Conservation (phyloP, 2,797 vertebrate genomes). For the Takifugu ocellatus region DNA sequence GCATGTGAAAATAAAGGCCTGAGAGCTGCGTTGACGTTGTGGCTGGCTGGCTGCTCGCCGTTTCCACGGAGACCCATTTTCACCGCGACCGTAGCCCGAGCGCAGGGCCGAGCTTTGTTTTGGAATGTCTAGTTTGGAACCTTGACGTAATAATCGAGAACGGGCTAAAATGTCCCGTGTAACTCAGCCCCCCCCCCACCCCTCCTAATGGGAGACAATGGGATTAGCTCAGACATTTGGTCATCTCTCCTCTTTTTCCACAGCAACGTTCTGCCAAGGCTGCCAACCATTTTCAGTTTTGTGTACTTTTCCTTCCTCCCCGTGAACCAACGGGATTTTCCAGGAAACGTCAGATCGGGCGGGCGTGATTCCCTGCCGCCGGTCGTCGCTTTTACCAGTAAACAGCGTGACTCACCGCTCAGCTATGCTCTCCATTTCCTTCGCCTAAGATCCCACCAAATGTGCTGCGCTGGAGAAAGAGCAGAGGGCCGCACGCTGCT, state of each 20-base stretch:
- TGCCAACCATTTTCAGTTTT: constrained; percentile 69
- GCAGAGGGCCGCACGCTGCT: constrained; percentile 27
- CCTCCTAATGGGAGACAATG: constrained; percentile 36
- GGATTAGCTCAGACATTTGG: constrained; percentile 48
- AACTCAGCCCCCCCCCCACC: constrained; percentile 34
- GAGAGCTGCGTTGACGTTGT: constrained; percentile 9
- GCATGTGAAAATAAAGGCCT: neutral
- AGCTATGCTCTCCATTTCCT: constrained; percentile 79
- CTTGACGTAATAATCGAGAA: too few relatives aligned
- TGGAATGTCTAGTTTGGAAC: too few relatives aligned
- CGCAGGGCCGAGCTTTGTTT: too few relatives aligned
- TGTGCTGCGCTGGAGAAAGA: constrained; percentile 71
- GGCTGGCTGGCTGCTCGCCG: neutral
- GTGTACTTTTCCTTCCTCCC: constrained; percentile 78
- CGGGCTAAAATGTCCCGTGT: neutral
- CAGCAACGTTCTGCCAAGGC: constrained; percentile 56
- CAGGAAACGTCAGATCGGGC: constrained; percentile 78
- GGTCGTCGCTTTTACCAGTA: constrained; percentile 77
- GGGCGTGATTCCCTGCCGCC: constrained; percentile 80
- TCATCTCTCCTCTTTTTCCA: constrained; percentile 69
- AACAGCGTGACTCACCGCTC: constrained; percentile 81
- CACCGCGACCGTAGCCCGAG: too few relatives aligned
- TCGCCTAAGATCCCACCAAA: constrained; percentile 76
- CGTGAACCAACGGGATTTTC: constrained; percentile 79
- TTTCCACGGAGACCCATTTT: neutral